These are phyloP conservation scores for Temnothorax longispinosus DNA, from an alignment of 1,140 invertebrate genomes.

Conservation along the genomic window DNA sequence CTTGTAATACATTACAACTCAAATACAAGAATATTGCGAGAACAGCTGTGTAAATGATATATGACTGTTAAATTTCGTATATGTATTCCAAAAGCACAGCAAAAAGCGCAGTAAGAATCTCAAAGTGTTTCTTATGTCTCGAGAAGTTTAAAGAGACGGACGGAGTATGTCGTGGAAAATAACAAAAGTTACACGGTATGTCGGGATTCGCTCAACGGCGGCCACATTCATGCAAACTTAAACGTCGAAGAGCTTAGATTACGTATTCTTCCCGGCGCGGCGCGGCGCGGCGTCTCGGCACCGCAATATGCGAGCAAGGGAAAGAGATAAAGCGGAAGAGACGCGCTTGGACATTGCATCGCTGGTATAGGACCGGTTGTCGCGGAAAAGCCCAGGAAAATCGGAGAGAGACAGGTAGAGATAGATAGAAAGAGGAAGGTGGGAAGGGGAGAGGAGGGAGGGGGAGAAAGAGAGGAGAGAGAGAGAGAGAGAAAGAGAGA, in stretches of 20 bases:
- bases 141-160: background rate
- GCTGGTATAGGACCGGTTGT: constrained; percentile 39
- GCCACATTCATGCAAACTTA: constrained; percentile 31
- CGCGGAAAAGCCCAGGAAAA: constrained; percentile 24
- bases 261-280: background rate
- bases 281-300: background rate
- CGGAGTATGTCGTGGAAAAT: background rate
- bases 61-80: background rate
- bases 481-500: constrained; percentile 58
- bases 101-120: background rate
- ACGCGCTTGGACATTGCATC: constrained; percentile 55
- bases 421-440: background rate
- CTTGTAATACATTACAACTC: background rate
- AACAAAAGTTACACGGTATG: constrained; percentile 8
- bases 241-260: constrained; percentile 37
- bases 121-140: background rate
- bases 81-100: background rate
- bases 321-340: constrained; percentile 47
- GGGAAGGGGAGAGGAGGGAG: background rate
- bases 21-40: background rate
- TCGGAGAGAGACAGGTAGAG: background rate
- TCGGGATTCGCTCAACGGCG: constrained; percentile 20
- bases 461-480: constrained; percentile 56
- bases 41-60: background rate
- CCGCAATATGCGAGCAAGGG: constrained; percentile 26